A percentile compares a stretch with the other conserved stretches of the same genome.
phyloP scores from a whole-genome alignment of 2,113 vertebrate species.

The Menidia beryllina region DNA sequence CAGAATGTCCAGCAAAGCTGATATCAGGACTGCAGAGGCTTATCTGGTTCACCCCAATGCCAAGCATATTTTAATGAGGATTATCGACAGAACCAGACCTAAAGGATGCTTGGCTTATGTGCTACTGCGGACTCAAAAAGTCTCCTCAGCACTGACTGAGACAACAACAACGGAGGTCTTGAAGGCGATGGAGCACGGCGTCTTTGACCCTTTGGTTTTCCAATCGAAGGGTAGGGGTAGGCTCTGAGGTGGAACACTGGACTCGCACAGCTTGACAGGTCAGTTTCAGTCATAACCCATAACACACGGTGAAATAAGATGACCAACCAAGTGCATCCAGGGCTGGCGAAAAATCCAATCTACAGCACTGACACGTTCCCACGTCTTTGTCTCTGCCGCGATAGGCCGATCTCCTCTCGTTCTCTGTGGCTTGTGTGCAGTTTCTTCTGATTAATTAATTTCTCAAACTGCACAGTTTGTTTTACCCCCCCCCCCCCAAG shows the following conservation, averaged over 20 bases:
- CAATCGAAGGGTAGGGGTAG: slow-evolving; percentile 16
- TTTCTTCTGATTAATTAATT: neutral
- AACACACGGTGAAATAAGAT: slow-evolving; percentile 44
- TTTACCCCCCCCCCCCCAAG: neutral
- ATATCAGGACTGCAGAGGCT: neutral
- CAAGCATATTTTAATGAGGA: neutral
- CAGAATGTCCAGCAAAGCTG: too few relatives aligned
- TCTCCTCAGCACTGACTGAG: neutral
- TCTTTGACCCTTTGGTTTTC: slow-evolving; percentile 6
- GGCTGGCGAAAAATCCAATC: slow-evolving; percentile 32
- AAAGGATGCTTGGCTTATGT: too few relatives aligned
- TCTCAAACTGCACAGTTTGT: neutral
- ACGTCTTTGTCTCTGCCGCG: neutral
- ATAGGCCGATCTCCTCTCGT: neutral
- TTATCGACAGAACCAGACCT: neutral
- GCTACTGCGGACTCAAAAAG: too few relatives aligned
- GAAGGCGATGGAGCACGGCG: slow-evolving; percentile 16
- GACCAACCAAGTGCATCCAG: slow-evolving; percentile 43
- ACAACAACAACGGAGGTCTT: neutral
- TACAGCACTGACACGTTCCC: slow-evolving; percentile 7
- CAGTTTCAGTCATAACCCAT: slow-evolving; percentile 38
- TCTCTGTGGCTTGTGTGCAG: neutral
- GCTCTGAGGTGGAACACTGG: slow-evolving; percentile 51
- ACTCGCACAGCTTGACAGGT: slow-evolving; percentile 34
- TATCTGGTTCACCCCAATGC: neutral